A percentile compares a stretch with the other conserved stretches of the same genome.
Conservation (phyloP, 2,113 vertebrate species). For the Poecilia latipinna region DNA sequence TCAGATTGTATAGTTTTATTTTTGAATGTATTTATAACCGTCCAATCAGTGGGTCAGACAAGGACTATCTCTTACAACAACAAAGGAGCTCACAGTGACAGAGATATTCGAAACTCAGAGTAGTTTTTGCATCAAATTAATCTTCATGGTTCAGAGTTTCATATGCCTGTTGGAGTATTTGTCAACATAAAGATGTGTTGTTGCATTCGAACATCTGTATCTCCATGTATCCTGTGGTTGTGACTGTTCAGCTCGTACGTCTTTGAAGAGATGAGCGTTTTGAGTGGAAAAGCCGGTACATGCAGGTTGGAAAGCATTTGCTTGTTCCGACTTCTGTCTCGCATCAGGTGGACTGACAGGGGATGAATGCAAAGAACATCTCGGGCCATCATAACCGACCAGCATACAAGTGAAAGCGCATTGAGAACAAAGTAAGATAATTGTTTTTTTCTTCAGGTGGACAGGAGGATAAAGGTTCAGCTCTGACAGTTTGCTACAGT, state of each 20-base stretch:
- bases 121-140: no score
- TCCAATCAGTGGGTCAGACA: background rate
- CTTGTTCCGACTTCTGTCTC: constrained; percentile 64
- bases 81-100: background rate
- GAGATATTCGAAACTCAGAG: no score
- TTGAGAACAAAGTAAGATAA: constrained; percentile 43
- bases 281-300: constrained; percentile 59
- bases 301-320: constrained; percentile 50
- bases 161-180: no score
- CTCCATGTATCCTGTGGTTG: no score
- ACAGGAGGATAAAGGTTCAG: constrained; percentile 60
- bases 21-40: background rate
- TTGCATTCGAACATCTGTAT: no score
- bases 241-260: constrained; percentile 13
- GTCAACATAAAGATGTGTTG: no score
- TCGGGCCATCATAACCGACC: constrained; percentile 53
- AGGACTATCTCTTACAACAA: background rate
- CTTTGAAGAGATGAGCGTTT: constrained; percentile 30
- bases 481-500: constrained; percentile 59
- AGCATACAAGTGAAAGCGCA: constrained; percentile 54
- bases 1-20: background rate
- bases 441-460: constrained; percentile 45
- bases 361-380: constrained; percentile 55
- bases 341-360: constrained; percentile 66
- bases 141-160: no score